phyloP scores from a whole-genome alignment of 1,140 invertebrate genomes.

The Solenopsis invicta region DNA sequence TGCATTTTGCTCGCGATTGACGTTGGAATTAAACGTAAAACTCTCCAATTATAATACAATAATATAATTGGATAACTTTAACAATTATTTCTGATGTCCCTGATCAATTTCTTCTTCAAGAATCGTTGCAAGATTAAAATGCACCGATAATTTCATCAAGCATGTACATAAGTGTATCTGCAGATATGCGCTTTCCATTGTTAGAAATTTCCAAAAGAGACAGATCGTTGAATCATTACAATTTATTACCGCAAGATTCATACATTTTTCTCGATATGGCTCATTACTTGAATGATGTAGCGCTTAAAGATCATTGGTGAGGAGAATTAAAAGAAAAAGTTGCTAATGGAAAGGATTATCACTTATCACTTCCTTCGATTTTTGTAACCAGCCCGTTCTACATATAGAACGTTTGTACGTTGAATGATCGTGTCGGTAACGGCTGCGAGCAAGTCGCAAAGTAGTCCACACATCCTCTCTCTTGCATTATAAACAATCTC shows the following conservation, averaged over 20 bases:
- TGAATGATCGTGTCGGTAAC: conserved; percentile 56
- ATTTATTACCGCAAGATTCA: background rate
- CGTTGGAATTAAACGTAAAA: conserved; percentile 1
- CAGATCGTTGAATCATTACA: background rate
- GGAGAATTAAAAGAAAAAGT: conserved; percentile 7
- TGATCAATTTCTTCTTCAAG: background rate
- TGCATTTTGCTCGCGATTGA: background rate
- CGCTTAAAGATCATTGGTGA: background rate
- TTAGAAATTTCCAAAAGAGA: background rate
- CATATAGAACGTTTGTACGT: conserved; percentile 72
- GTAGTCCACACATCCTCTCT: conserved; percentile 84
- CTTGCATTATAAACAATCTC: conserved; percentile 85
- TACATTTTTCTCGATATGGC: background rate
- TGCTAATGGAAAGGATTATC: conserved; percentile 55
- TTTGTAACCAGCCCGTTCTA: conserved; percentile 72
- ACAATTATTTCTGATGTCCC: background rate
- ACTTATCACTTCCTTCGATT: conserved; percentile 67
- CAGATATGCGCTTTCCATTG: background rate
- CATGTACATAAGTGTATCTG: background rate
- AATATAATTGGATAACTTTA: background rate
- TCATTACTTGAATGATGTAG: conserved; percentile 1
- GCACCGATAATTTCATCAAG: background rate
- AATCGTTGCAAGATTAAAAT: conserved; percentile 14
- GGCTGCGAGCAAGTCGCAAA: conserved; percentile 70
- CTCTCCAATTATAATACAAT: too few species aligned